Conservation (phyloP, 35 echinoderm and acorn worm genomes). For the Lytechinus pictus region DNA sequence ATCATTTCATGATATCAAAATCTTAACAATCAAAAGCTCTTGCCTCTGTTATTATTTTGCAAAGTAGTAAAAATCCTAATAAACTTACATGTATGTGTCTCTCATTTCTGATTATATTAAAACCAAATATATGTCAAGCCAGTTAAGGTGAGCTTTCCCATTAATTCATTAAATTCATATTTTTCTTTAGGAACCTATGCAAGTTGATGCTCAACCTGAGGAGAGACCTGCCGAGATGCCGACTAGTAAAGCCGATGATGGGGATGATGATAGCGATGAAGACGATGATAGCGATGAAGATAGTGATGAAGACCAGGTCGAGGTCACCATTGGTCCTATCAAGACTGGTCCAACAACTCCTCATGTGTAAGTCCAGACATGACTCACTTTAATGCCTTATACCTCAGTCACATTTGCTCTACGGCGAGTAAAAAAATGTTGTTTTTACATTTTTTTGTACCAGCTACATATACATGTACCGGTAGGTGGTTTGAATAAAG, state of each 20-base stretch:
- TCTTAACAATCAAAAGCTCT: no score
- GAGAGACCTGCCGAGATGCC: neutral
- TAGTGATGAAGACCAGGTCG: conserved; percentile 38
- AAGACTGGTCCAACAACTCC: conserved; percentile 6
- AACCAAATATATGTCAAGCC: neutral
- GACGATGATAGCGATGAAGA: conserved; percentile 34
- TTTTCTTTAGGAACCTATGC: neutral
- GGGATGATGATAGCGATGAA: neutral
- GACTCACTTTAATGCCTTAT: no score
- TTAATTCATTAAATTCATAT: neutral
- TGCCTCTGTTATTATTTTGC: no score
- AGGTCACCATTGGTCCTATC: conserved; percentile 35
- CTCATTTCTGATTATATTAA: no score
- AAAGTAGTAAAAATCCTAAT: no score
- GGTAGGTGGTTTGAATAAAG: no score
- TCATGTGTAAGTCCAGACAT: conserved; percentile 16
- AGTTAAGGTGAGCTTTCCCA: neutral
- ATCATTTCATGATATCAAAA: no score
- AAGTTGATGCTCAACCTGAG: neutral
- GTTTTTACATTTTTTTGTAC: no score
- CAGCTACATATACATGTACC: no score
- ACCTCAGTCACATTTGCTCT: no score
- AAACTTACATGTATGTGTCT: no score
- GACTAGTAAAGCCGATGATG: neutral
- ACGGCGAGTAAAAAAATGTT: no score